Conservation (phyloP, 2,797 vertebrate species). For the Hozukius guyotensis region DNA sequence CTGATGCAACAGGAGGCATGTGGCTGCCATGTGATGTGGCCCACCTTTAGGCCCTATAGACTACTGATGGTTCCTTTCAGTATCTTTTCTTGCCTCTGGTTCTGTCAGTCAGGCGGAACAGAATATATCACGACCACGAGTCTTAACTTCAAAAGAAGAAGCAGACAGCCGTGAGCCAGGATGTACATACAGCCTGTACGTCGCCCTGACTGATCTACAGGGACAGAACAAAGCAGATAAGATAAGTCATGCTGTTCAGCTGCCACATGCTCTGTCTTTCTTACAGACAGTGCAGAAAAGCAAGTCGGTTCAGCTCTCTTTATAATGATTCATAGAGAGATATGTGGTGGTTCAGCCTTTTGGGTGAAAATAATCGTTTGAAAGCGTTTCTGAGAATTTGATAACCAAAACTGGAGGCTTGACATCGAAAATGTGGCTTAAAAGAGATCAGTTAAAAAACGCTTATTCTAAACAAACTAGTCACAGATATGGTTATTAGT, state of each 20-base stretch:
- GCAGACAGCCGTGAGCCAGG: constrained; percentile 2
- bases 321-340: background rate
- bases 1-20: background rate
- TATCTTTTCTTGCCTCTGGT: background rate
- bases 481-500: background rate
- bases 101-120: constrained; percentile 4
- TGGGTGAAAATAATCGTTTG: background rate
- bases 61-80: constrained; percentile 7
- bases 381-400: background rate
- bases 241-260: background rate
- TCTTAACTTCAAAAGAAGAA: constrained; percentile 16
- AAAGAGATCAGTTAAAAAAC: background rate
- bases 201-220: constrained; percentile 8
- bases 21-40: constrained; percentile 10
- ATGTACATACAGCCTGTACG: constrained; percentile 3
- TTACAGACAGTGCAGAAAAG: background rate
- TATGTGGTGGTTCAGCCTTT: background rate
- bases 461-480: background rate
- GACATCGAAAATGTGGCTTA: background rate
- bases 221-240: constrained; percentile 35
- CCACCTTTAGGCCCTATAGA: constrained; percentile 8
- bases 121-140: background rate
- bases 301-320: background rate
- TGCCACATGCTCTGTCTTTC: constrained; percentile 6
- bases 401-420: background rate